A percentile compares a stretch with the other conserved stretches of the same genome.
phyloP scores from a whole-genome alignment of 2,113 vertebrate genomes.

The Anolis sagrei region DNA sequence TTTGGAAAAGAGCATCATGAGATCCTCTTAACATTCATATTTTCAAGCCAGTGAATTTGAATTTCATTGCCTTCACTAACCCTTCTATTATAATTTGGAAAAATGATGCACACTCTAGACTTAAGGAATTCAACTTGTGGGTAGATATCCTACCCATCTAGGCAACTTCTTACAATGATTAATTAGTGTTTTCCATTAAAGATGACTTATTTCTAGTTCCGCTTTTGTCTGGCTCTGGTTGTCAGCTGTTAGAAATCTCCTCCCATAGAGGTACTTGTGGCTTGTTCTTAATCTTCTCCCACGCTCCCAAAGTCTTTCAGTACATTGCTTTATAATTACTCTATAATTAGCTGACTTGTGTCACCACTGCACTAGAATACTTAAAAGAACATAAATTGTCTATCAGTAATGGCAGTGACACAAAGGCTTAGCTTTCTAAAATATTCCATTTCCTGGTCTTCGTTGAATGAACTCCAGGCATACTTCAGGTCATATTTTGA shows the following conservation, averaged over 20 bases:
- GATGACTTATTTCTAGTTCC: conserved; percentile 6
- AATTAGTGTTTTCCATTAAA: conserved; percentile 19
- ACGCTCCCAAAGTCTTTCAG: background rate
- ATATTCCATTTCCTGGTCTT: conserved; percentile 6
- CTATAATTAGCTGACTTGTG: conserved; percentile 23
- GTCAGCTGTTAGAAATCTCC: conserved; percentile 3
- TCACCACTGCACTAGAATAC: conserved; percentile 11
- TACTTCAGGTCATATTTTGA: conserved; percentile 6
- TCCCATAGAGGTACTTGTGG: background rate
- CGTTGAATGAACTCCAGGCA: background rate
- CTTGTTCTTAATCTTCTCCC: conserved; percentile 10
- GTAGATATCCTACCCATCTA: background rate
- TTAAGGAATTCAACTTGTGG: background rate
- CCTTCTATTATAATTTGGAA: background rate
- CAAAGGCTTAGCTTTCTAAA: background rate
- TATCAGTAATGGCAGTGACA: background rate
- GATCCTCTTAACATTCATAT: background rate
- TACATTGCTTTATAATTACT: conserved; percentile 24
- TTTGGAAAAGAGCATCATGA: background rate
- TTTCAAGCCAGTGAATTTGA: background rate
- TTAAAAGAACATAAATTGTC: conserved; percentile 21
- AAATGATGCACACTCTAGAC: background rate
- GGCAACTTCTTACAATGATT: background rate
- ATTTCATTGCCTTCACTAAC: background rate
- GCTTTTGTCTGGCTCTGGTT: background rate